phyloP scores from a whole-genome alignment of 2,797 vertebrate species.

The Arremon aurantiirostris region DNA sequence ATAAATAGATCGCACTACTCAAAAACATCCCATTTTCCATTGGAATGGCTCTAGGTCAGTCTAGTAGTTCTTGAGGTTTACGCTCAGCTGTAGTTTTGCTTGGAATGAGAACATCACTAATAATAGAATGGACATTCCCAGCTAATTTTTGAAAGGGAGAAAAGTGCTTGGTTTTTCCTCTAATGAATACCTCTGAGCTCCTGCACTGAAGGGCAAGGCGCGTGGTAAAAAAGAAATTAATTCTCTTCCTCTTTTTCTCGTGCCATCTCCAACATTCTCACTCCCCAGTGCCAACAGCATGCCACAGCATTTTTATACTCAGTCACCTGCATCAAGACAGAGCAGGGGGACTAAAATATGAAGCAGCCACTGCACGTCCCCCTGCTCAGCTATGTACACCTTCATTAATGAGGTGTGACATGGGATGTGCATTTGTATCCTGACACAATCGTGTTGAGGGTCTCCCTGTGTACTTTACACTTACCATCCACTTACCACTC shows the following conservation, averaged over 20 bases:
- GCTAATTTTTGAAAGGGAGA: not conserved
- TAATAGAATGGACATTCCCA: not conserved
- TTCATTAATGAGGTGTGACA: not conserved
- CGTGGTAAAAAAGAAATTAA: not conserved
- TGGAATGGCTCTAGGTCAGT: not conserved
- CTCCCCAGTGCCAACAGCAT: not conserved
- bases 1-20: not conserved
- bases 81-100: not conserved
- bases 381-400: not conserved
- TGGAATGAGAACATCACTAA: not conserved
- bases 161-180: not conserved
- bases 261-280: not conserved
- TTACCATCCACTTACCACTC: not conserved
- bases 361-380: not conserved
- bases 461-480: not conserved
- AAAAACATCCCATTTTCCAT: not conserved
- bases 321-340: not conserved
- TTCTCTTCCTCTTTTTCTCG: not conserved
- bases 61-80: not conserved
- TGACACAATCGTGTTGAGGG: fast-evolving
- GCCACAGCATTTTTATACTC: not conserved
- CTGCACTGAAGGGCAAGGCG: not conserved
- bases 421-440: not conserved
- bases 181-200: not conserved
- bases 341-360: not conserved